Evolutionary conservation across 2,797 vertebrate genomes (phyloP), one percentile per base, ranked within the genome.

Genomic region (Sternotherus odoratus): DNA sequence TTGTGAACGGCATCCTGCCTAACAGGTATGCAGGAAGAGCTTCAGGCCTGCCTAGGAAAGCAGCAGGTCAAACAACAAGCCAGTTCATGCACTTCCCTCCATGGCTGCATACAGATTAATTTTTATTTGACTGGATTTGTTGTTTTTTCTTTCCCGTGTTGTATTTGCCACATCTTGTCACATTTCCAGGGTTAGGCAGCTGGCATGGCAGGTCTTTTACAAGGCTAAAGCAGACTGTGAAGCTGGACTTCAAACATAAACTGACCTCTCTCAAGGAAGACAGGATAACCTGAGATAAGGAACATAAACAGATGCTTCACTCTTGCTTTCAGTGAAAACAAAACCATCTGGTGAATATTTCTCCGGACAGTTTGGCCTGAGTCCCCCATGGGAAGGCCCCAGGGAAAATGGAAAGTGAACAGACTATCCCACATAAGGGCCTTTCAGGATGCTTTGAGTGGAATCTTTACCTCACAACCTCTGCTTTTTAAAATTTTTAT

Each of bases 321-420:
- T 75, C n/a, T 69, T 39, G n/a, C 63, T 69, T 39, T 69, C 63
- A 69, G 63, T 69, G n/a, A 39, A 63, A 63, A 63, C 8, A 63
- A n/a, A 63, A 63, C 33, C 13, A 33, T 30, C 13, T 36, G 60
- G 24, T 1, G 1, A 88, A 33, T n/a, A 0, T 17, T 78, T 39
- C 15, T 2, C 10, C 33, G 39, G 63, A 69, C 21, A 69, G 5
- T 57, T 43, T 82, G 51, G 1, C 12, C 21, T 13, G 3, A 1
- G 1, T 2, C 1, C 1, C 4, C 8, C 2, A 7, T 0, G 3
- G 0, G 0, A 0, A 21, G 2, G 3, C 13, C 6, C 60, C 5
- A 1, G 0, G 0, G 0, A 19, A 54, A 48, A 48, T 66, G 16
- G 26, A 57, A 11, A 24, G 5, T 1, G 1, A 28, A 2, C 15